phyloP scores from a whole-genome alignment of 1,140 invertebrate species.

The Hesperophylax magnus region DNA sequence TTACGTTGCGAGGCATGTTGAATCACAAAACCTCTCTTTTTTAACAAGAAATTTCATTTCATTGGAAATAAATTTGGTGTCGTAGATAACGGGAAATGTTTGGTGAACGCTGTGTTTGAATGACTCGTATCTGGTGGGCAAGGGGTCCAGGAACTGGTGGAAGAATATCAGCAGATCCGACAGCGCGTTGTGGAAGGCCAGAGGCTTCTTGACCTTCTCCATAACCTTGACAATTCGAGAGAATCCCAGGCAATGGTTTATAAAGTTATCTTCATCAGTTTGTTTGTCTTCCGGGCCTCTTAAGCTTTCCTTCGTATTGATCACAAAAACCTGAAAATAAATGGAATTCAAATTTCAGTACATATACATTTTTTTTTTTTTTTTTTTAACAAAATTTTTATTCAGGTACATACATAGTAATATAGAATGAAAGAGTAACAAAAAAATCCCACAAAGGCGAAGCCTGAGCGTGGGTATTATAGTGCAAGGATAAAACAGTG shows the following conservation, averaged over 20 bases:
- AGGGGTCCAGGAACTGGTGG: conserved; percentile 78
- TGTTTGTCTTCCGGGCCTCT: conserved; percentile 56
- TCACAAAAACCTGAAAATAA: conserved; percentile 16
- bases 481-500: too few species aligned
- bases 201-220: conserved; percentile 74
- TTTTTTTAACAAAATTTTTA: too few species aligned
- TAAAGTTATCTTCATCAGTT: conserved; percentile 67
- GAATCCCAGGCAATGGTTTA: conserved; percentile 76
- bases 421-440: too few species aligned
- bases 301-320: conserved; percentile 1
- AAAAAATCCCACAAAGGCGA: too few species aligned
- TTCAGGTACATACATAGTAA: too few species aligned
- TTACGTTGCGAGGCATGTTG: conserved; percentile 69
- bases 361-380: too few species aligned
- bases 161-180: conserved; percentile 80
- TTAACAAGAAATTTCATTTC: conserved; percentile 67
- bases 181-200: conserved; percentile 83
- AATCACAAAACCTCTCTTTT: conserved; percentile 70
- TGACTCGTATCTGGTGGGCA: conserved; percentile 76
- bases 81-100: conserved; percentile 79
- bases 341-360: not conserved
- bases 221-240: conserved; percentile 77
- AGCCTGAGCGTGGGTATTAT: too few species aligned
- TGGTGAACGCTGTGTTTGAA: conserved; percentile 78
- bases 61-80: conserved; percentile 81